Evolutionary conservation across 2,113 vertebrate genomes (phyloP), one percentile per base, ranked within the genome.

Genomic region (Stomatorhinus ivindoensis): DNA sequence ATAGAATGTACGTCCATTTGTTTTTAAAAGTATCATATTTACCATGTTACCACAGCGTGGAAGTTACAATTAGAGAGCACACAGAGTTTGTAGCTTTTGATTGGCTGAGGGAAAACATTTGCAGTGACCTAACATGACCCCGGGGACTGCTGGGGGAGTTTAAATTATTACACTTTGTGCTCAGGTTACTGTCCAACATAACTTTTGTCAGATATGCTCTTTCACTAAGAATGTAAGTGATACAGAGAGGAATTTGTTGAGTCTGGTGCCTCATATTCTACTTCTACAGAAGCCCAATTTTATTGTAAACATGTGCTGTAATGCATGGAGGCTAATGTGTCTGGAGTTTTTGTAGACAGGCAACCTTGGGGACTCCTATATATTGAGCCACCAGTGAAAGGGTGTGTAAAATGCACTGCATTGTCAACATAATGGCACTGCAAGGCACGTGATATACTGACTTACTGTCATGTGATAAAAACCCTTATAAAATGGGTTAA

Each of bases 51-150:
- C 42, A 83, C 69, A 35, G 88, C 24, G 90, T 86, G 91, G 89
- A 90, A 39, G 89, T 88, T 51, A 82, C 91, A 58, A 90, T 92
- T 73, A 87, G 86, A 80, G 86, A 69, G 21, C 17, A 44, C 84
- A 90, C 93, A 91, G 44, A 55, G 87, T 47, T 93, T 92, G 85
- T 92, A 91, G 91, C 91, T 93, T 90, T 13, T 89, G 89, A 91
- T 93, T 91, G 89, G 93, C 87, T 87, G 51, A 7, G n/a, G 87
- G 91, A 90, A 89, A 94, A 93, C 92, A 89, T 90, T 92, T 92
- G 91, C 88, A 69, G 90, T 87, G 92, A 91, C 92, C 91, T 94
- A 95, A 94, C 91, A 92, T 93, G 92, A 91, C 93, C 92, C 91
- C 50, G 65, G 92, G 90, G 93, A 90, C 90, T 13, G 61, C 50